Percentiles rank a stretch among this genome's conserved stretches.
phyloP scores from a whole-genome alignment of 2,888 invertebrate species.

The Megamerina dolium region DNA sequence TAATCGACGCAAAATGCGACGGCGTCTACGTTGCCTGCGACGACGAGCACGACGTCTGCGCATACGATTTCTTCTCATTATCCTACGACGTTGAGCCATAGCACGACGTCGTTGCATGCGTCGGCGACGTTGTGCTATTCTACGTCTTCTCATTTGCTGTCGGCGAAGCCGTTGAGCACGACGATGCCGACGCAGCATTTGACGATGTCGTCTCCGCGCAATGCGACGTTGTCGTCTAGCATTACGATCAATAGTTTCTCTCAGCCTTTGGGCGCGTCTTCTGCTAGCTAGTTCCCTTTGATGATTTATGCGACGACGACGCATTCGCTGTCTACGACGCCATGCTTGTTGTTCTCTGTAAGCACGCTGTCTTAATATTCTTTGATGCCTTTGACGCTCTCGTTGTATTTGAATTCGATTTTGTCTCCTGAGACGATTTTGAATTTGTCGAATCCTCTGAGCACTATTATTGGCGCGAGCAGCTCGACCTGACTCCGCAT shows the following conservation, averaged over 20 bases:
- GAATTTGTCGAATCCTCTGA: not conserved
- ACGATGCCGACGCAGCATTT: not conserved
- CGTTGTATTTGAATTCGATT: not conserved
- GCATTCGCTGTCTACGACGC: not conserved
- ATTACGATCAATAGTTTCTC: not conserved
- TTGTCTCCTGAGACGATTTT: not conserved
- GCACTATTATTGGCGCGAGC: too few species aligned
- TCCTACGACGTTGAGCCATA: not conserved
- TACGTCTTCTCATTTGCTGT: not conserved
- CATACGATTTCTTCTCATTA: not conserved
- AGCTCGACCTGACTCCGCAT: not conserved
- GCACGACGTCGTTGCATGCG: conserved; percentile 13
- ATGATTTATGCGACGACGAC: not conserved
- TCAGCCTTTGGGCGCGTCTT: not conserved
- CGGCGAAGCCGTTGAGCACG: conserved; percentile 5
- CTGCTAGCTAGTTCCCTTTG: not conserved
- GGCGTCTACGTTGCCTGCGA: not conserved
- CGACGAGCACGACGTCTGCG: not conserved
- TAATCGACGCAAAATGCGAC: conserved; percentile 22
- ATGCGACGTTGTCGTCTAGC: not conserved
- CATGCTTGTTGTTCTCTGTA: conserved; percentile 1
- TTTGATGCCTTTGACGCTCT: not conserved
- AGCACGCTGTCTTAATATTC: not conserved
- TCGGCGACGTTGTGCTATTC: conserved; percentile 19
- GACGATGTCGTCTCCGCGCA: not conserved